Base-by-base conservation (phyloP, 1,140 invertebrate genomes). In the Steinernema feltiae region DNA sequence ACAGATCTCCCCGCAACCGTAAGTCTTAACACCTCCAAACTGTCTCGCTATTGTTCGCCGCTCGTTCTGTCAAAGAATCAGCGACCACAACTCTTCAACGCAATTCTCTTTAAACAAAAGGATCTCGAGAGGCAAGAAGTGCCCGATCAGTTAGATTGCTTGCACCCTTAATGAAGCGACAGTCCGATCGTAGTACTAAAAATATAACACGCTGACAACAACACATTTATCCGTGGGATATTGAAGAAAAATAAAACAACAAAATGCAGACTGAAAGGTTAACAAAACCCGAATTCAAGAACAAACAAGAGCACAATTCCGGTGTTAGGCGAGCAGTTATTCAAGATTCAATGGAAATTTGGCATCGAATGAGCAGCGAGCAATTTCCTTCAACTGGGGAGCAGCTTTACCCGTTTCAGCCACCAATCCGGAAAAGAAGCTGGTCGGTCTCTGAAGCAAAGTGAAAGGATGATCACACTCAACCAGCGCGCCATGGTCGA, bases 391-490 rank as follows among this genome's bases (percentile, higher is more conserved):
- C 12, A 76, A 41, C 2, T 63, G 32, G 15, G 63, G 30, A 30
- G 74, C 76, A 1, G 69, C 69, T 18, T 21, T 70, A 41, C 78
- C 79, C 17, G 79, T 73, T 32, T 79, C 76, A 2, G 32, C 69
- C n/a, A 80, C 79, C 72, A 80, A 46, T 18, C n/a, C 32, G 0
- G 74, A 84, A 53, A 90, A 88, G 69, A 85, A 63, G 18, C 88
- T 87, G 18, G 85, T 79, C 24, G 82, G 74, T 31, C 90, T 89
- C 18, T 88, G 87, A 15, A 93, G 86, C 17, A 93, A 86, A 32
- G 88, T 86, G 82, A 90, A 88, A 0, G 92, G 91, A 75, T 90
- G 88, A 72, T 91, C 92, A 84, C 91, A 91, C 87, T 93, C 92
- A 18, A 87, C 72, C 1, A 81, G 32, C 48, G 77, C 32, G n/a